A percentile compares a stretch with the other conserved stretches of the same genome.
These are phyloP conservation scores for Macrotis lagotis DNA, from an alignment of 2,113 vertebrate genomes.

Conservation along the genomic window DNA sequence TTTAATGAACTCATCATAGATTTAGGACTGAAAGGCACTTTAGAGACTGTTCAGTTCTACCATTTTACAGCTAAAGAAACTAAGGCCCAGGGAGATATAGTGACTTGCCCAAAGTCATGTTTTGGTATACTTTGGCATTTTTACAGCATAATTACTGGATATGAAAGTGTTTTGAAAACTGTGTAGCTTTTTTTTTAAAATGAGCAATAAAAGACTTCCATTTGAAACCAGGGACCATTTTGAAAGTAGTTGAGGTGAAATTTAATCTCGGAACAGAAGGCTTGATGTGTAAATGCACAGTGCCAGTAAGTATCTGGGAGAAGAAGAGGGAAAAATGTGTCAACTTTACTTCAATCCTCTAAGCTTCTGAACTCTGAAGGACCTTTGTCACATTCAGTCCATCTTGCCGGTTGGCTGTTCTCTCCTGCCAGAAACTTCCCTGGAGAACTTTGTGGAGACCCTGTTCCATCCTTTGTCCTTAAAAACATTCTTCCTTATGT, in stretches of 20 bases:
- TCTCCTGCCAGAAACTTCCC: neutral
- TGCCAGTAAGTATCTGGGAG: neutral
- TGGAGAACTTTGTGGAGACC: neutral
- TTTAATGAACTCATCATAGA: neutral
- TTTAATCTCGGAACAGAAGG: neutral
- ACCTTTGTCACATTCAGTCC: rapidly evolving
- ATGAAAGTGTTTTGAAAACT: neutral
- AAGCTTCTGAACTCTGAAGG: neutral
- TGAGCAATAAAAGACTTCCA: neutral
- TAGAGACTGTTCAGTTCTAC: neutral
- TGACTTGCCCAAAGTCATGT: neutral
- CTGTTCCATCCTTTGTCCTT: neutral
- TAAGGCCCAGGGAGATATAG: neutral
- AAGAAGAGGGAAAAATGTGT: neutral
- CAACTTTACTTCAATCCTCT: neutral
- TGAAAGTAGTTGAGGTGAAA: neutral
- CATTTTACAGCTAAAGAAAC: neutral
- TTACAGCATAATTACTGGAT: neutral
- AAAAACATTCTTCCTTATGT: neutral
- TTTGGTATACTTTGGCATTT: neutral
- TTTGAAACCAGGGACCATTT: neutral
- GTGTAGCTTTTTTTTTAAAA: neutral
- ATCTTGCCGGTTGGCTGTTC: neutral
- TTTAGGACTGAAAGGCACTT: neutral
- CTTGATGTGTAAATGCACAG: neutral